These are phyloP conservation scores for Meloidogyne exigua DNA, from an alignment of 1,140 invertebrate species.

Conservation along the genomic window DNA sequence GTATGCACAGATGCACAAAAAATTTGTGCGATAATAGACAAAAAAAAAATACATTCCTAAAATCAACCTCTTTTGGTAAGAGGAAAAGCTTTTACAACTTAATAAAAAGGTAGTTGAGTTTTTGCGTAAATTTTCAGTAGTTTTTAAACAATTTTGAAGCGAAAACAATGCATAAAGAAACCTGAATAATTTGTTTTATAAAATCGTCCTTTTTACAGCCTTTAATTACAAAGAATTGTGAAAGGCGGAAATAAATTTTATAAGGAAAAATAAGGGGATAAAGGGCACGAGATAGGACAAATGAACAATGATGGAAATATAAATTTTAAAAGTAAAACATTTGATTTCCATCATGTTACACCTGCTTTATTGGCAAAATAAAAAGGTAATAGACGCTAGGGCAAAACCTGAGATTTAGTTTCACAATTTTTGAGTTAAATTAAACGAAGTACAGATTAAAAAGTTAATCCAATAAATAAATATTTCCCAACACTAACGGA, in stretches of 20 bases:
- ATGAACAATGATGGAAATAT: not conserved
- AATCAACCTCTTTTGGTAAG: no score
- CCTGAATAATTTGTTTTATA: not conserved
- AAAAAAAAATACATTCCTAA: not conserved
- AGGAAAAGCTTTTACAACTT: no score
- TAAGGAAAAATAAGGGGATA: not conserved
- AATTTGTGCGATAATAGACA: not conserved
- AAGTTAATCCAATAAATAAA: no score
- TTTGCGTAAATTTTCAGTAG: not conserved
- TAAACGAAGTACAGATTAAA: no score
- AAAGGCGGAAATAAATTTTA: not conserved
- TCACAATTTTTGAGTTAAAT: no score
- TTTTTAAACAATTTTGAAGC: no score
- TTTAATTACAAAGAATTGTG: not conserved
- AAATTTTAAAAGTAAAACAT: not conserved
- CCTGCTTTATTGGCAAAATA: not conserved
- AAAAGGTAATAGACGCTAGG: not conserved
- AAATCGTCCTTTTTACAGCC: not conserved
- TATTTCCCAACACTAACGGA: no score
- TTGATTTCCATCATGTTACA: not conserved
- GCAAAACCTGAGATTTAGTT: no score
- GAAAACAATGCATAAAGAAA: not conserved
- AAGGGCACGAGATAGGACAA: conserved; percentile 7
- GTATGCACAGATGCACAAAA: not conserved
- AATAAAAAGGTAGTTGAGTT: not conserved